Evolutionary conservation across 2,113 vertebrate genomes (phyloP), one percentile per base, ranked within the genome.

Genomic region (Muscicapa adusta): DNA sequence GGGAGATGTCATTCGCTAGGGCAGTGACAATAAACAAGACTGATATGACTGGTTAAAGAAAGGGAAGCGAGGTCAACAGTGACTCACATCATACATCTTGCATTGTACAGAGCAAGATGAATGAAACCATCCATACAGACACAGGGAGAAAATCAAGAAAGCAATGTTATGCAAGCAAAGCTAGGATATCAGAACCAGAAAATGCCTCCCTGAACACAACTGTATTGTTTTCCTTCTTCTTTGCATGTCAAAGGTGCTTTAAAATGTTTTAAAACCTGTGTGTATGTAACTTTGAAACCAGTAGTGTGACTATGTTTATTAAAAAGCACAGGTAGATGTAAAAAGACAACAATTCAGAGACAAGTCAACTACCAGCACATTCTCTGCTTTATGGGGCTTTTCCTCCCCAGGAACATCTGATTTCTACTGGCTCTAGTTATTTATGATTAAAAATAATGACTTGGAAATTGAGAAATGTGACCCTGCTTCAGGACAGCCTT

Each of bases 21-120:
- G 13, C 36, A 91, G 36, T 57, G 84, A 65, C 83, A 91, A 38
- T 87, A 85, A 95, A 67, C n/a, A 89, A 85, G 58, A 92, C 20
- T 74, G 48, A 91, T 92, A 28, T 28, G 65, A 38, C 28, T 71
- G 61, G 40, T 75, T 78, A 54, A 50, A 81, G 53, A 81, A 89
- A 84, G 61, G 14, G 38, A 20, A 89, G 48, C 0, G 17, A 88
- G 61, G 57, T 81, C 73, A 84, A 11, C 80, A 72, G 61, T 45
- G 68, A 71, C 43, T 75, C 48, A 48, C 61, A 54, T 91, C 60
- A 71, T 4, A 7, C 13, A 36, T 60, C 74, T 71, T 80, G 10
- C 0, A 0, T 34, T 75, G 77, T 53, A 47, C 20, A 68, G 54
- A 85, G 29, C 54, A 75, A 54, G 77, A 66, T 61, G 31, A 85